These are phyloP conservation scores for Gouania willdenowi DNA, from an alignment of 2,797 vertebrate genomes.

Conservation along the genomic window DNA sequence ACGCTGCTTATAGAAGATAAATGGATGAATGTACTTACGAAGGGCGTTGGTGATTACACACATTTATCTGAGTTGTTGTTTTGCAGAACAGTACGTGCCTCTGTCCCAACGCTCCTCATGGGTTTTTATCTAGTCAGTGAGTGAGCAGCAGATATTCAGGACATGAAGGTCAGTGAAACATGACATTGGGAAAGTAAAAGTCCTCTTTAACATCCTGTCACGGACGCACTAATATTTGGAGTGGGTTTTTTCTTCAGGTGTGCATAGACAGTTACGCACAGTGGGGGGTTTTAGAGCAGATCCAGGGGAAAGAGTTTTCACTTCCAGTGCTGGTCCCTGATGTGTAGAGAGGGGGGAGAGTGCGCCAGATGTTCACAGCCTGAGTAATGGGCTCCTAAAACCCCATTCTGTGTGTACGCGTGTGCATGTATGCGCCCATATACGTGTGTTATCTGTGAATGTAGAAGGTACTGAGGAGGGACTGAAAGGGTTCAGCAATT, in stretches of 20 bases:
- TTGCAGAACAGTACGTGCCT: background rate
- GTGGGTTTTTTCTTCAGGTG: background rate
- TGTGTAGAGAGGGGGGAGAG: conserved; percentile 38
- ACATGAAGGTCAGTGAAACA: background rate
- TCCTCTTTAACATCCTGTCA: background rate
- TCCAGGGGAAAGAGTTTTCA: conserved; percentile 31
- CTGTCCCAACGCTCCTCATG: background rate
- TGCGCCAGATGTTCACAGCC: conserved; percentile 58
- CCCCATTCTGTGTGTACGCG: conserved; percentile 19
- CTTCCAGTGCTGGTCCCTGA: conserved; percentile 46
- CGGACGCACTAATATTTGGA: background rate
- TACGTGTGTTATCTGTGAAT: too few species aligned
- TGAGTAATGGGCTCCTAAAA: conserved; percentile 61
- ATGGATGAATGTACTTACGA: too few species aligned
- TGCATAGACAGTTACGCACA: background rate
- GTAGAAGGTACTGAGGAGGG: too few species aligned
- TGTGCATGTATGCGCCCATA: too few species aligned
- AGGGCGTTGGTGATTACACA: background rate
- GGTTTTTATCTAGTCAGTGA: background rate
- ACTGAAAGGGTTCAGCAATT: too few species aligned
- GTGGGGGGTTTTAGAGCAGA: conserved; percentile 19
- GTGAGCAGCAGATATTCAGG: background rate
- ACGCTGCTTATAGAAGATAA: too few species aligned
- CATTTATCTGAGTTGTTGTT: background rate
- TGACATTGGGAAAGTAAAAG: background rate